Evolutionary conservation across 2,113 vertebrate species (phyloP).

Genomic region (Thunnus thynnus): DNA sequence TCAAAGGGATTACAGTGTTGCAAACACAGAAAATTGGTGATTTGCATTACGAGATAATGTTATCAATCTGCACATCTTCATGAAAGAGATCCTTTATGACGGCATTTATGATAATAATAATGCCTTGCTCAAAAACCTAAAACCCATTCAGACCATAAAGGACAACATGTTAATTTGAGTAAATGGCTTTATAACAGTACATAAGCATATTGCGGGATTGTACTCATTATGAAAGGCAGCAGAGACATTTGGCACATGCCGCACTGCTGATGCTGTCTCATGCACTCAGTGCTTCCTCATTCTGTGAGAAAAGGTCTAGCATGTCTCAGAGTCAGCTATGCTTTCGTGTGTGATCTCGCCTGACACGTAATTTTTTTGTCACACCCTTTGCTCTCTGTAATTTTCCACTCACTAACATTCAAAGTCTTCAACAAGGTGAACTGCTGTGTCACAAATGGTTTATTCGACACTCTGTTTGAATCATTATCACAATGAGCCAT

Average conservation of each 20-base stretch:
- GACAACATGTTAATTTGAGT: not conserved
- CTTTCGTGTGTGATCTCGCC: constrained; percentile 9
- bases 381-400: constrained; percentile 35
- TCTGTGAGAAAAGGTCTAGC: constrained; percentile 44
- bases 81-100: too few relatives aligned
- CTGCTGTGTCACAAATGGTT: not conserved
- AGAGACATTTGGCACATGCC: not conserved
- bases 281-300: constrained; percentile 34
- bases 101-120: not conserved
- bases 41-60: too few relatives aligned
- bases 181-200: not conserved
- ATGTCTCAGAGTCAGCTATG: constrained; percentile 14
- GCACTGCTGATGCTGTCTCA: constrained; percentile 10
- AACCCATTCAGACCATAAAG: not conserved
- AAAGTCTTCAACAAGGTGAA: not conserved
- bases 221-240: not conserved
- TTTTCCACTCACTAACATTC: constrained; percentile 44
- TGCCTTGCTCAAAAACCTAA: not conserved
- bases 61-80: too few relatives aligned
- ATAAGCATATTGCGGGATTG: not conserved
- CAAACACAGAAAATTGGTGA: not conserved
- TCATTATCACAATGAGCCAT: not conserved
- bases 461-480: not conserved
- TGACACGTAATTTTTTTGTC: constrained; percentile 6
- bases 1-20: not conserved